A percentile compares a stretch with the other conserved stretches of the same genome.
phyloP scores from a whole-genome alignment of 2,888 invertebrate genomes.

The Parthenolecanium corni region DNA sequence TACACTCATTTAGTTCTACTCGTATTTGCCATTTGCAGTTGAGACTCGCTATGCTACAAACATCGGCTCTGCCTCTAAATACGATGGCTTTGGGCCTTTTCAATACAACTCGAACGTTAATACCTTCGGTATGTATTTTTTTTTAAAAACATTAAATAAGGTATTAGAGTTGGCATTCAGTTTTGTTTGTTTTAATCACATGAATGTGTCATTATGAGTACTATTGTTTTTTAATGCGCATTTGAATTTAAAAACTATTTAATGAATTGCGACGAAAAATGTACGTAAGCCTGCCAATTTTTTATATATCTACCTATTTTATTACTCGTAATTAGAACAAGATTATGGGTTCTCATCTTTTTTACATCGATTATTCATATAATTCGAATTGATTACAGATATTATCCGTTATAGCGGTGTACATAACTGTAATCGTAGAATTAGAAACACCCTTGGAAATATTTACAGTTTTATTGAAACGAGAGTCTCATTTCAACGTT shows the following conservation, averaged over 20 bases:
- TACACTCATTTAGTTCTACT: too few relatives aligned
- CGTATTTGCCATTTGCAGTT: too few relatives aligned
- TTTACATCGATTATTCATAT: not conserved
- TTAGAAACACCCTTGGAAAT: slow-evolving; percentile 3
- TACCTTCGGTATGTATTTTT: not conserved
- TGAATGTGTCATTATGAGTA: too few relatives aligned
- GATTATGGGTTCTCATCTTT: not conserved
- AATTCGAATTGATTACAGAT: slow-evolving; percentile 1
- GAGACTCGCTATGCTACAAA: slow-evolving; percentile 5
- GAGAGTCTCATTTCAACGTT: too few relatives aligned
- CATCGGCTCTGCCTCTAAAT: slow-evolving; percentile 2
- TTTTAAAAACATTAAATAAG: too few relatives aligned
- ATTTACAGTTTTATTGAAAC: not conserved
- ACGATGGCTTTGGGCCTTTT: slow-evolving; percentile 10
- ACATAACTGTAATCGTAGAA: slow-evolving; percentile 7
- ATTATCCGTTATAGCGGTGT: not conserved
- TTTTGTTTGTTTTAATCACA: too few relatives aligned
- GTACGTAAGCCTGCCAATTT: too few relatives aligned
- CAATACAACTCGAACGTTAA: not conserved
- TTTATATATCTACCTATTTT: too few relatives aligned
- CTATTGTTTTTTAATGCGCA: too few relatives aligned
- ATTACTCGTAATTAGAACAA: not conserved
- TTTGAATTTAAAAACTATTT: too few relatives aligned
- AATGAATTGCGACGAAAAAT: too few relatives aligned
- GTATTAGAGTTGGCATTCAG: too few relatives aligned